These are phyloP conservation scores for Carpatolechia fugitivella DNA, from an alignment of 2,888 invertebrate genomes.

Conservation along the genomic window DNA sequence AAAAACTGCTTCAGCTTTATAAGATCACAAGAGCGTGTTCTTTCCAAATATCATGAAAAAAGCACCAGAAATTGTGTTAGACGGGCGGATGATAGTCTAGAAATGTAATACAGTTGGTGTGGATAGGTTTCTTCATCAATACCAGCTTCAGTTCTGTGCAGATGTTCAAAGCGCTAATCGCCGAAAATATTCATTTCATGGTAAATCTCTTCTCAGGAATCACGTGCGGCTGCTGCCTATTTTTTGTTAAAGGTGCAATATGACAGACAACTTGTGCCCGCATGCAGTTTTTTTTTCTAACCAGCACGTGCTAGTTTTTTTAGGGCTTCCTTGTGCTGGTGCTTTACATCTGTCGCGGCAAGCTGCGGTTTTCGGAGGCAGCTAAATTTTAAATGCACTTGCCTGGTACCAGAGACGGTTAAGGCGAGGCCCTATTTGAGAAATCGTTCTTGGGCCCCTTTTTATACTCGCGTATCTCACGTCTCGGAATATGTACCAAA, in stretches of 20 bases:
- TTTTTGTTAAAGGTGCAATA: conserved; percentile 52
- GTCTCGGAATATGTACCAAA: too few relatives aligned
- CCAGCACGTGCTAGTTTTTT: conserved; percentile 70
- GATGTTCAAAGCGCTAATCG: conserved; percentile 36
- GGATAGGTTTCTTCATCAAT: not conserved
- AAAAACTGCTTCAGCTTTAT: too few relatives aligned
- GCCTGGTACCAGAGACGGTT: conserved; percentile 4
- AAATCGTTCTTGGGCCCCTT: too few relatives aligned
- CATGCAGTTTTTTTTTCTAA: conserved; percentile 67
- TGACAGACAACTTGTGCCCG: conserved; percentile 72
- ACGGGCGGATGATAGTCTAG: too few relatives aligned
- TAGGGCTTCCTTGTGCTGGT: conserved; percentile 62
- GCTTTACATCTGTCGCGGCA: conserved; percentile 69
- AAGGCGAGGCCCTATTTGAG: too few relatives aligned
- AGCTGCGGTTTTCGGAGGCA: conserved; percentile 65
- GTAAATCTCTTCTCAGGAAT: conserved; percentile 52
- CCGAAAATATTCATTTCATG: conserved; percentile 57
- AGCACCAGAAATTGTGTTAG: too few relatives aligned
- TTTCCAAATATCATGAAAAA: too few relatives aligned
- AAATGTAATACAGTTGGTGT: too few relatives aligned
- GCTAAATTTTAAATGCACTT: conserved; percentile 31
- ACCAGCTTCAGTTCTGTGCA: conserved; percentile 25
- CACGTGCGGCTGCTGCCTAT: conserved; percentile 43
- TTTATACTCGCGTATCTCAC: too few relatives aligned
- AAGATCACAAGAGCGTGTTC: too few relatives aligned